Percentiles rank a stretch among this genome's conserved stretches.
Conservation (phyloP, 2,888 invertebrate species). For the Cartodere bifasciata region DNA sequence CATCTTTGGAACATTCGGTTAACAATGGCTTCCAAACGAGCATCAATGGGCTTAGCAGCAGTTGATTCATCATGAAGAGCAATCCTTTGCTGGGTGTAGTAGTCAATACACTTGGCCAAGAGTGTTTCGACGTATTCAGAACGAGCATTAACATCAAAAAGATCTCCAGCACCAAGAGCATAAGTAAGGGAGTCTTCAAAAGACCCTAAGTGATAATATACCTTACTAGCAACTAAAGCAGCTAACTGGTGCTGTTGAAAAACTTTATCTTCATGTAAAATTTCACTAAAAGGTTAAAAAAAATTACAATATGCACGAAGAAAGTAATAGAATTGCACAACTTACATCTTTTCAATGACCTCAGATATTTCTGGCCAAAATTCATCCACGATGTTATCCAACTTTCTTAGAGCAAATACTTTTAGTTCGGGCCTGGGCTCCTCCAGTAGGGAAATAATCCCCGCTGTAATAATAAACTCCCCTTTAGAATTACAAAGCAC, state of each 20-base stretch:
- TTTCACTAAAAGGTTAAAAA: conserved; percentile 66
- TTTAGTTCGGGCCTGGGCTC: conserved; percentile 89
- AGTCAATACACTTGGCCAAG: conserved; percentile 94
- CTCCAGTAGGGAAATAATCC: conserved; percentile 89
- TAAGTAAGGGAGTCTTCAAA: conserved; percentile 96
- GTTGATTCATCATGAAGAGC: conserved; percentile 56
- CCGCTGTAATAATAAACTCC: conserved; percentile 43
- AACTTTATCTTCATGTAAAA: conserved; percentile 82
- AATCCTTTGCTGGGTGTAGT: conserved; percentile 81
- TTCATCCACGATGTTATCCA: conserved; percentile 89
- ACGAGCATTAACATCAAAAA: conserved; percentile 89
- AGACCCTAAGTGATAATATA: conserved; percentile 94
- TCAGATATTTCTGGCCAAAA: conserved; percentile 99
- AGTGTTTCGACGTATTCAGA: conserved; percentile 96
- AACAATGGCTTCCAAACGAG: conserved; percentile 82
- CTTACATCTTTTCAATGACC: conserved; percentile 87
- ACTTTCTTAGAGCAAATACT: conserved; percentile 82
- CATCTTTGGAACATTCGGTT: conserved; percentile 96
- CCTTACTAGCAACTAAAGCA: conserved; percentile 95
- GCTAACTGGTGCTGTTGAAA: conserved; percentile 86
- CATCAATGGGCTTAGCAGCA: conserved; percentile 58
- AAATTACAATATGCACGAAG: no score
- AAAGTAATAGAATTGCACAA: conserved; percentile 14
- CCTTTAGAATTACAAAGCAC: neutral
- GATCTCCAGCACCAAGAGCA: conserved; percentile 87